Conservation (phyloP, 2,888 invertebrate species). For the Druceiella hillmani region DNA sequence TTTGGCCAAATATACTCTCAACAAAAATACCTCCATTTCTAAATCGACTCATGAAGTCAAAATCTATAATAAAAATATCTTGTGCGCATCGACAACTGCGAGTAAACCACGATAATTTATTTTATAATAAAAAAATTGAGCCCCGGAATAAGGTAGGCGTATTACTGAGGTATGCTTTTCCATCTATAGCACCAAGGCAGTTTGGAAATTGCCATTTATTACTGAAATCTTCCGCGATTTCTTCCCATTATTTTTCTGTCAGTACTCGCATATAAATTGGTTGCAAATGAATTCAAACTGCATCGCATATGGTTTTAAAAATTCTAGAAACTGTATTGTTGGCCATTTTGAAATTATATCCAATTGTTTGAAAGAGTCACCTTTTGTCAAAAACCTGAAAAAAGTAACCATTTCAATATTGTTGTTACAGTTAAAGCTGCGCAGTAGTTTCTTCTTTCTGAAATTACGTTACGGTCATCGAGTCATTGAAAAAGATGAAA, state of each 20-base stretch:
- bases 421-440: constrained; percentile 21
- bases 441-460: constrained; percentile 19
- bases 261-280: constrained; percentile 17
- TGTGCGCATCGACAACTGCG: constrained; percentile 18
- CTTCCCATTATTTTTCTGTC: constrained; percentile 15
- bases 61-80: constrained; percentile 4
- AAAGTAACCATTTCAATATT: constrained; percentile 10
- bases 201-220: constrained; percentile 24
- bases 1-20: constrained; percentile 18
- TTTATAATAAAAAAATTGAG: constrained; percentile 17
- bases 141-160: constrained; percentile 23
- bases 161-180: constrained; percentile 26
- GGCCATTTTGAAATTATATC: constrained; percentile 19
- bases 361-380: constrained; percentile 19
- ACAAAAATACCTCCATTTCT: constrained; percentile 24
- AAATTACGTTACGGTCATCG: constrained; percentile 21
- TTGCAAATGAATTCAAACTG: constrained; percentile 21
- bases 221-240: constrained; percentile 22
- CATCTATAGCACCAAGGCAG: constrained; percentile 23
- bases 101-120: constrained; percentile 20
- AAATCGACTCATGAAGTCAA: constrained; percentile 24
- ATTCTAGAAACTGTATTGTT: constrained; percentile 18
- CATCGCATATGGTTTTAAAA: constrained; percentile 18
- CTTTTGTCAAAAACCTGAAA: constrained; percentile 21
- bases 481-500: no score